Percentiles rank a stretch among this genome's conserved stretches.
phyloP scores from a whole-genome alignment of 2,797 vertebrate genomes.

The Apogon hyalosoma region DNA sequence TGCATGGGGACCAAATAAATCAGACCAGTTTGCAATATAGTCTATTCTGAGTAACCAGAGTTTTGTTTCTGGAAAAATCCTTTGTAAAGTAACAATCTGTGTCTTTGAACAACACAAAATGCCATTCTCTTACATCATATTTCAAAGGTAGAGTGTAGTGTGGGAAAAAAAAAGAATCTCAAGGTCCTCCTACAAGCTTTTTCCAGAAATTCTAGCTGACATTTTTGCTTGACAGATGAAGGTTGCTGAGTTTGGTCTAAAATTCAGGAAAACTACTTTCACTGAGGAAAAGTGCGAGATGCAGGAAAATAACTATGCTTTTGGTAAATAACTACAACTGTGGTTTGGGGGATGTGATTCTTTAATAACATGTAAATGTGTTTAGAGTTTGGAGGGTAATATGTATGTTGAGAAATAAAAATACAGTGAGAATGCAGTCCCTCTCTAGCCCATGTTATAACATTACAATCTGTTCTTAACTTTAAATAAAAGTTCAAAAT shows the following conservation, averaged over 20 bases:
- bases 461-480: conserved; percentile 11
- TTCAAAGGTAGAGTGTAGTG: no score
- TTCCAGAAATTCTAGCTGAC: neutral
- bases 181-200: neutral
- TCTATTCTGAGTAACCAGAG: neutral
- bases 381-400: neutral
- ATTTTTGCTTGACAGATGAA: conserved; percentile 4
- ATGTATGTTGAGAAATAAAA: conserved; percentile 1
- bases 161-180: neutral
- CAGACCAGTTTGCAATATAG: neutral
- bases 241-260: neutral
- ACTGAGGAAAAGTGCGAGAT: neutral
- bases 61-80: neutral
- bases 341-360: conserved; percentile 27
- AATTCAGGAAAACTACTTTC: neutral
- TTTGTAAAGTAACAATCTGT: no score
- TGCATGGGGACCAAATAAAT: neutral
- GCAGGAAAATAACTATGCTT: neutral
- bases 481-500: conserved; percentile 28
- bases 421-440: neutral
- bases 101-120: no score
- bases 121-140: no score
- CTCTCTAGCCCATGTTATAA: neutral
- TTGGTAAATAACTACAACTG: neutral
- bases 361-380: conserved; percentile 5